These are phyloP conservation scores for Paedocypris micromegethes DNA, from an alignment of 2,797 vertebrate species.

Conservation along the genomic window DNA sequence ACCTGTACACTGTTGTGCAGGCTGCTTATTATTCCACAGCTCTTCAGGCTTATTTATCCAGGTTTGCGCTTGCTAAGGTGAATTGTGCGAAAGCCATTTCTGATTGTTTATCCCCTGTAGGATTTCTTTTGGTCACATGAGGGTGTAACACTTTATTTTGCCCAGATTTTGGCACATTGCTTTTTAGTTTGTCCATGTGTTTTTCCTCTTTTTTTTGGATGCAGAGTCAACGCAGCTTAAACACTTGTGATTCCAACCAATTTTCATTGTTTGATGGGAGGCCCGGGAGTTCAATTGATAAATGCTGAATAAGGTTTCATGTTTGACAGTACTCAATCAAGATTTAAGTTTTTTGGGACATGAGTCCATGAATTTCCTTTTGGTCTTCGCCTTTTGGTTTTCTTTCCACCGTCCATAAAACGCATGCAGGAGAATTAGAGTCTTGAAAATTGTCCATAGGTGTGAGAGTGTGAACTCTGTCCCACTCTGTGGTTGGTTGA, in stretches of 20 bases:
- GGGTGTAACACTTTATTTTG: constrained; percentile 27
- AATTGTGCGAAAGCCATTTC: constrained; percentile 29
- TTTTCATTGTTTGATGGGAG: background rate
- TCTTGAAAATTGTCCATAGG: too few species aligned
- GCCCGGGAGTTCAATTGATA: too few species aligned
- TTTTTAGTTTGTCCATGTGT: constrained; percentile 4
- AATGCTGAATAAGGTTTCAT: too few species aligned
- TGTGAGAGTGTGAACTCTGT: too few species aligned
- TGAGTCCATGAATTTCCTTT: background rate
- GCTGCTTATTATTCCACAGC: constrained; percentile 44
- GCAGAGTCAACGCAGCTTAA: too few species aligned
- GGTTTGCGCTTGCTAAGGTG: constrained; percentile 34
- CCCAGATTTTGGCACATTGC: constrained; percentile 28
- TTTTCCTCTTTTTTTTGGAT: background rate
- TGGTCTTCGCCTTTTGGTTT: too few species aligned
- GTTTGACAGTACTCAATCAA: too few species aligned
- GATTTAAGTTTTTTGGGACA: background rate
- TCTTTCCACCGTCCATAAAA: too few species aligned
- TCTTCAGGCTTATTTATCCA: constrained; percentile 41
- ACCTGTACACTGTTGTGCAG: constrained; percentile 31
- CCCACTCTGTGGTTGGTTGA: too few species aligned
- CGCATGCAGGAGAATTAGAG: too few species aligned
- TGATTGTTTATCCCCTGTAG: constrained; percentile 29
- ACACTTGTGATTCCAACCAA: background rate
- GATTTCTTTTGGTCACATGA: constrained; percentile 32